These are phyloP conservation scores for Antechinus stuartii DNA, from an alignment of 2,113 vertebrate species.

Conservation along the genomic window DNA sequence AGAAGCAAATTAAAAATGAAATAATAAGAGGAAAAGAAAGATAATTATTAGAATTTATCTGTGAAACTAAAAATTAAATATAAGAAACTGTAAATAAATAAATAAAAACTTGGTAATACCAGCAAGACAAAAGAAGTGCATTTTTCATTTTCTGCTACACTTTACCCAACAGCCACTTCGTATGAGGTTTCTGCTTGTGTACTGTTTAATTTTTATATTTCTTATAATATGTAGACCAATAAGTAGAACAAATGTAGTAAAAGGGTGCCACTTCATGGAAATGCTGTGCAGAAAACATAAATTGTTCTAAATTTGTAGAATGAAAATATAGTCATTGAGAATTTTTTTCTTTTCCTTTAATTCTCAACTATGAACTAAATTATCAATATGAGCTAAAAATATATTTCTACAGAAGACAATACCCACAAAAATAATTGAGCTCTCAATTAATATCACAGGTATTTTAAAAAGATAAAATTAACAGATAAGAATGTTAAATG, in stretches of 20 bases:
- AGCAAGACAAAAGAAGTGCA: neutral
- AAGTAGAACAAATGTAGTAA: neutral
- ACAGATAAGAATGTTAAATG: neutral
- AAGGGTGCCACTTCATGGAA: neutral
- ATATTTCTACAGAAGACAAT: neutral
- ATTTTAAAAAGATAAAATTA: neutral
- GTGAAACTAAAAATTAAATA: neutral
- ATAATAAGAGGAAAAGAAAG: neutral
- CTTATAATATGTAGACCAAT: neutral
- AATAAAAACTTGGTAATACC: neutral
- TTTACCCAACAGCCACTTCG: neutral
- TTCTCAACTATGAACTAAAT: constrained; percentile 13
- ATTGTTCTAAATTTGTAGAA: neutral
- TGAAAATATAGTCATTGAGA: neutral
- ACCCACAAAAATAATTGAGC: neutral
- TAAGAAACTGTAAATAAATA: neutral
- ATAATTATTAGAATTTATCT: neutral
- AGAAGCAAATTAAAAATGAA: neutral
- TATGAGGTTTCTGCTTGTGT: neutral
- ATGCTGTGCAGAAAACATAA: neutral
- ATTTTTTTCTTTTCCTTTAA: neutral
- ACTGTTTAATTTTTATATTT: neutral
- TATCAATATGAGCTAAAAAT: constrained; percentile 9
- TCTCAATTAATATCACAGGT: neutral
- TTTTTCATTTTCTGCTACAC: neutral